A percentile compares a stretch with the other conserved stretches of the same genome.
phyloP scores from a whole-genome alignment of 2,797 vertebrate species.

The Sarcophilus harrisii region DNA sequence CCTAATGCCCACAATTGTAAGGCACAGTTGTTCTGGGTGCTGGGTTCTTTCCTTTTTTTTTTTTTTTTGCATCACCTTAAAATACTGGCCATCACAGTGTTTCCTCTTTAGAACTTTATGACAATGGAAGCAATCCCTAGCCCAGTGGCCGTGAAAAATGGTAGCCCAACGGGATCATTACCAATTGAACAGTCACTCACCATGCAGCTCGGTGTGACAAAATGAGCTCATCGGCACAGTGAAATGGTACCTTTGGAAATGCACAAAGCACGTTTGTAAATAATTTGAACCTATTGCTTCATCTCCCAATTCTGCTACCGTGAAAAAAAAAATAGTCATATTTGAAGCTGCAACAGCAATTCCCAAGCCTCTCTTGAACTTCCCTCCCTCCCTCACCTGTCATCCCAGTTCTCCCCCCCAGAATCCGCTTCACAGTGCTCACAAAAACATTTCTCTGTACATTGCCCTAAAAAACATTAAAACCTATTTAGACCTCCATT shows the following conservation, averaged over 20 bases:
- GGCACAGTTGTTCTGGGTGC: conserved; percentile 80
- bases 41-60: not conserved
- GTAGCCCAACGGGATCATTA: not conserved
- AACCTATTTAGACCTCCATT: conserved; percentile 81
- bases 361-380: conserved; percentile 12
- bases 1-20: conserved; percentile 83
- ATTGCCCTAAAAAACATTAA: conserved; percentile 68
- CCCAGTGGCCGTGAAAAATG: not conserved
- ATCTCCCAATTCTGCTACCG: conserved; percentile 68
- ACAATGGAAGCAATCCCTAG: conserved; percentile 33
- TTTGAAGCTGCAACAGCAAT: not conserved
- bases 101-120: not conserved
- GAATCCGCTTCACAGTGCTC: conserved; percentile 75
- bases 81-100: conserved; percentile 76
- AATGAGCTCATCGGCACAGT: conserved; percentile 64
- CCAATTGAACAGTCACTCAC: conserved; percentile 41
- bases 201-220: conserved; percentile 34
- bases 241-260: conserved; percentile 77
- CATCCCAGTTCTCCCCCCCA: not conserved
- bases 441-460: conserved; percentile 73
- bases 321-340: conserved; percentile 43
- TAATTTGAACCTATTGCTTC: conserved; percentile 63
- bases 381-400: not conserved
- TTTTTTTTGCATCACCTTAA: conserved; percentile 68
- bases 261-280: conserved; percentile 70